Percentiles rank a stretch among this genome's conserved stretches.
Evolutionary conservation across 2,797 vertebrate genomes (phyloP).

Genomic region (Rhinoraja longicauda): DNA sequence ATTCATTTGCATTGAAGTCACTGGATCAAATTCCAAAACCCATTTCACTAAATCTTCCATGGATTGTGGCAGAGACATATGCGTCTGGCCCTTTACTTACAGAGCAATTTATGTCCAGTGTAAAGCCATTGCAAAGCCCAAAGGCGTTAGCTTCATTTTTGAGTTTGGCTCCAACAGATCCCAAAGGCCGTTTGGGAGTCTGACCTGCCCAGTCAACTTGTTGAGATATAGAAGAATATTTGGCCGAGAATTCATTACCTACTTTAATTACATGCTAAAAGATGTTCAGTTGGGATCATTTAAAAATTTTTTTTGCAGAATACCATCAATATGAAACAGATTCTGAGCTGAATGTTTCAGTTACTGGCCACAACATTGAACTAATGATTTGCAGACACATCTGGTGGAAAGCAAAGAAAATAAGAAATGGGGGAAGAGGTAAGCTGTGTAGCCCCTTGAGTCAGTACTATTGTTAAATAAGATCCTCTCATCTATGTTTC

Average conservation of each 20-base stretch:
- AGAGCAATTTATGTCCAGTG: neutral
- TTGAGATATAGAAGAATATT: neutral
- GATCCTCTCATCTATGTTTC: too few species aligned
- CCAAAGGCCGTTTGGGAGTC: neutral
- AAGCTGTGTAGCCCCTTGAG: too few species aligned
- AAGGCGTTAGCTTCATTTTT: neutral
- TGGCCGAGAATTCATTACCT: neutral
- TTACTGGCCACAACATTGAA: neutral
- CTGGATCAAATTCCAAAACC: neutral
- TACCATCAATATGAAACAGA: neutral
- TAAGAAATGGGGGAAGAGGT: too few species aligned
- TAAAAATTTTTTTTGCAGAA: neutral
- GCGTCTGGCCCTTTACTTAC: neutral
- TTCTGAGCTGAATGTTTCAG: neutral
- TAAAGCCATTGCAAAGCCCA: too few species aligned
- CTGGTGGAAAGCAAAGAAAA: neutral
- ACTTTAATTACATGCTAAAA: neutral
- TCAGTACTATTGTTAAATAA: too few species aligned
- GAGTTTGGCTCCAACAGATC: neutral
- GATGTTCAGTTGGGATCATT: neutral
- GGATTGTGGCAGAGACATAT: neutral
- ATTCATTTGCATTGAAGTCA: neutral
- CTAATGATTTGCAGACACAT: neutral
- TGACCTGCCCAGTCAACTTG: neutral
- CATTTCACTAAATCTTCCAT: neutral